phyloP scores from a whole-genome alignment of 2,113 vertebrate species.

The Pantherophis guttatus region DNA sequence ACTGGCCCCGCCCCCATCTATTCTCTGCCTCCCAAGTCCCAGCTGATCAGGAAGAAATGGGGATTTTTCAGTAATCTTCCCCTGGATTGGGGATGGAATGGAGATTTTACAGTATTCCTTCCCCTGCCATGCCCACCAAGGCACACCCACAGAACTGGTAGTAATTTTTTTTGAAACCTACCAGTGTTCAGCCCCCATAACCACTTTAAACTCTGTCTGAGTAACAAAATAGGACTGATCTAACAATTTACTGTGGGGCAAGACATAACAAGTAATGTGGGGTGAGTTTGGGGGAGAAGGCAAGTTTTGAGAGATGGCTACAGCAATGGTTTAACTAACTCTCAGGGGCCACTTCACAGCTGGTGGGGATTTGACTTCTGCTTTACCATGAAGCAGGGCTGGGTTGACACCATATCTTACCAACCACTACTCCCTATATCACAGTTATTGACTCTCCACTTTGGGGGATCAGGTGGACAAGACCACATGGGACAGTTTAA shows the following conservation, averaged over 20 bases:
- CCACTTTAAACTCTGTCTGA: neutral
- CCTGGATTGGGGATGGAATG: too few species aligned
- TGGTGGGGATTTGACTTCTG: neutral
- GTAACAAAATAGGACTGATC: neutral
- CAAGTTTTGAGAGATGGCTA: neutral
- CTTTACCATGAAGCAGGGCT: neutral
- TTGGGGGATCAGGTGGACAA: neutral
- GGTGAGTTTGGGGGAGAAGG: neutral
- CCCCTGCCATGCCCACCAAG: too few species aligned
- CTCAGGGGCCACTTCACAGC: neutral
- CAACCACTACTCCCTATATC: neutral
- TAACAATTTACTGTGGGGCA: neutral
- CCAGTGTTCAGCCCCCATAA: neutral
- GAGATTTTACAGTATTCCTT: too few species aligned
- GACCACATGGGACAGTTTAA: neutral
- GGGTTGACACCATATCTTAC: neutral
- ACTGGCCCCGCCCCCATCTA: too few species aligned
- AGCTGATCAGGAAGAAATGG: too few species aligned
- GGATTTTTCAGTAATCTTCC: too few species aligned
- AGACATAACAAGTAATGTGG: neutral
- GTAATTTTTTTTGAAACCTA: too few species aligned
- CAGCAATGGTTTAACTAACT: neutral
- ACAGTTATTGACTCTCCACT: neutral
- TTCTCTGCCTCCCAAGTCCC: too few species aligned
- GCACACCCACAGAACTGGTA: too few species aligned